phyloP scores from a whole-genome alignment of 2,797 vertebrate genomes.

The Sphenopsis melanotis region DNA sequence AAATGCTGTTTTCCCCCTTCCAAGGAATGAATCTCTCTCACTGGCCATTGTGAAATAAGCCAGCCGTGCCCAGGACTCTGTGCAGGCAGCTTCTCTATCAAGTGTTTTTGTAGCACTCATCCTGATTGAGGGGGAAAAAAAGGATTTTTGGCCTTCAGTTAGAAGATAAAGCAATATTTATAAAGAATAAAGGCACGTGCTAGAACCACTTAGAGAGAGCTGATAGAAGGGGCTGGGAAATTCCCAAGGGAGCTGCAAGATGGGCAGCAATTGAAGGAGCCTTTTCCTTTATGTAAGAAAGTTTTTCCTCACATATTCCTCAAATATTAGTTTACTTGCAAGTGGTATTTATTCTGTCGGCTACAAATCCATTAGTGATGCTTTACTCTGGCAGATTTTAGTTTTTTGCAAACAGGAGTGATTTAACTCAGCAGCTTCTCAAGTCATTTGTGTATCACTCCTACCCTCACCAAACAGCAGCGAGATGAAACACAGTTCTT shows the following conservation, averaged over 20 bases:
- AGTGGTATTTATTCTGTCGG: fast-evolving
- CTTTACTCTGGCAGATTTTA: not conserved
- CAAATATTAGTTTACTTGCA: not conserved
- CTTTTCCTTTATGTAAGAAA: not conserved
- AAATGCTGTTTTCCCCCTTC: slow-evolving; percentile 2
- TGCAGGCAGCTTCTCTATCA: not conserved
- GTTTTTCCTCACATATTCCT: not conserved
- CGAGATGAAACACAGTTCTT: not conserved
- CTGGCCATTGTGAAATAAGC: not conserved
- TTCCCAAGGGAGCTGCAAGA: not conserved
- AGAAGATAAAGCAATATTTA: not conserved
- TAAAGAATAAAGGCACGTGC: not conserved
- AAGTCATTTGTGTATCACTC: not conserved
- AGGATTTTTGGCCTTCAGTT: not conserved
- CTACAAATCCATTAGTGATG: not conserved
- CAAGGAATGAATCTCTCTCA: not conserved
- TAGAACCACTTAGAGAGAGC: not conserved
- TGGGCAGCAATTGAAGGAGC: not conserved
- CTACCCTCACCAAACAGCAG: not conserved
- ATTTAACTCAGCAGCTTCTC: not conserved
- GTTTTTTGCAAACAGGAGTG: not conserved
- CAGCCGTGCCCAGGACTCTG: not conserved
- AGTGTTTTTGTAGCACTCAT: not conserved
- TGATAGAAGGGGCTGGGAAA: not conserved
- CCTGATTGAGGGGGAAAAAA: not conserved